Conservation (phyloP, 2,113 vertebrate genomes). For the Seriola aureovittata region DNA sequence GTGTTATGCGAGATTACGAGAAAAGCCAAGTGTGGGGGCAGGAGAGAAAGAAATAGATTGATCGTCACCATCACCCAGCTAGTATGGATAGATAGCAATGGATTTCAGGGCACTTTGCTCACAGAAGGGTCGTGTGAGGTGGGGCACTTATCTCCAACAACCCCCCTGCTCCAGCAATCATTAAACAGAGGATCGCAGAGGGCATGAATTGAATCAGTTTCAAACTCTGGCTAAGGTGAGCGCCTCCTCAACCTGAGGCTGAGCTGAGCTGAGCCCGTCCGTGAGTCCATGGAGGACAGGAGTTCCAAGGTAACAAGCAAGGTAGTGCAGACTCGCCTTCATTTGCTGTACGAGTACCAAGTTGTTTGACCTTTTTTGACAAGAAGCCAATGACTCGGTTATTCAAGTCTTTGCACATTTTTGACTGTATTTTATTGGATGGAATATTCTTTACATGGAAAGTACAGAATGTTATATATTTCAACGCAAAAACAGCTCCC, state of each 20-base stretch:
- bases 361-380: background rate
- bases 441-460: background rate
- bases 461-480: background rate
- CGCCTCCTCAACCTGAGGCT: background rate
- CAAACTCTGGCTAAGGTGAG: constrained; percentile 6
- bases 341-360: background rate
- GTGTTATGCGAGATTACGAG: background rate
- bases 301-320: background rate
- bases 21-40: background rate
- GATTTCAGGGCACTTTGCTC: background rate
- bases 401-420: background rate
- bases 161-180: background rate
- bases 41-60: background rate
- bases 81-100: background rate
- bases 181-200: background rate
- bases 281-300: background rate
- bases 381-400: too few species aligned
- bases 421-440: background rate
- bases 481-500: background rate
- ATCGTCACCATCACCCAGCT: background rate
- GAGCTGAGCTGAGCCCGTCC: background rate
- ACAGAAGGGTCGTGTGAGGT: background rate
- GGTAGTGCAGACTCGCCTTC: background rate
- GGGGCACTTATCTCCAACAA: background rate
- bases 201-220: background rate